These are phyloP conservation scores for Brachyrhaphis roseni DNA, from an alignment of 2,797 vertebrate species.

Conservation along the genomic window DNA sequence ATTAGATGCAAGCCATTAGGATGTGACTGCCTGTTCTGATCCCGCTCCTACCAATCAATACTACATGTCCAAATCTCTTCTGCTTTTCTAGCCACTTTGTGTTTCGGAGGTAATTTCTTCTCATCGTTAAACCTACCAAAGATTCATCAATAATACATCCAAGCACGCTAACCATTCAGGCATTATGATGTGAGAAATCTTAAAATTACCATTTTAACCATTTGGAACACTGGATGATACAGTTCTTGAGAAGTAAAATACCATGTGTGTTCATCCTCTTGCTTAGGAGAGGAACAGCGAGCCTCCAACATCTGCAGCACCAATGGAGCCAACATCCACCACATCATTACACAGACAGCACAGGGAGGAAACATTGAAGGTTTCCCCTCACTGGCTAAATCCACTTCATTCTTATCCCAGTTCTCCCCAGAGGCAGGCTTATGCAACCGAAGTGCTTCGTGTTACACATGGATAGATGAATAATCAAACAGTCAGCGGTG, in stretches of 20 bases:
- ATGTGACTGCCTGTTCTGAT: background rate
- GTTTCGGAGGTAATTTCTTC: background rate
- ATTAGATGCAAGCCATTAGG: background rate
- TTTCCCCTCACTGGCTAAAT: slow-evolving; percentile 59
- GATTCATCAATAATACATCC: background rate
- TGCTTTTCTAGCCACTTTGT: background rate
- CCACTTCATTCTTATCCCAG: slow-evolving; percentile 61
- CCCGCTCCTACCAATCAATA: background rate
- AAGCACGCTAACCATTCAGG: background rate
- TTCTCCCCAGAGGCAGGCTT: slow-evolving; percentile 65
- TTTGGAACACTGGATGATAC: background rate
- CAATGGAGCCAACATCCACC: slow-evolving; percentile 28
- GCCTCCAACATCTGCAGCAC: slow-evolving; percentile 17
- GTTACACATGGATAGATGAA: slow-evolving; percentile 70
- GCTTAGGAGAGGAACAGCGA: background rate
- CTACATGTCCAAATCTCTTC: background rate
- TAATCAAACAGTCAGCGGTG: slow-evolving; percentile 66
- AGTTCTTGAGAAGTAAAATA: slow-evolving; percentile 34
- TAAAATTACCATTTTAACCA: slow-evolving; percentile 12
- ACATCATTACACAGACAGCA: slow-evolving; percentile 43
- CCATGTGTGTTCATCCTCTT: slow-evolving; percentile 30
- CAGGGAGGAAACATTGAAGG: slow-evolving; percentile 41
- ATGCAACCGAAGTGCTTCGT: slow-evolving; percentile 70
- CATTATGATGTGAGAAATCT: background rate
- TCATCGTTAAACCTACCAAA: background rate